Percentiles rank a stretch among this genome's conserved stretches.
phyloP scores from a whole-genome alignment of 2,888 invertebrate species.

The Drosophila limbata region DNA sequence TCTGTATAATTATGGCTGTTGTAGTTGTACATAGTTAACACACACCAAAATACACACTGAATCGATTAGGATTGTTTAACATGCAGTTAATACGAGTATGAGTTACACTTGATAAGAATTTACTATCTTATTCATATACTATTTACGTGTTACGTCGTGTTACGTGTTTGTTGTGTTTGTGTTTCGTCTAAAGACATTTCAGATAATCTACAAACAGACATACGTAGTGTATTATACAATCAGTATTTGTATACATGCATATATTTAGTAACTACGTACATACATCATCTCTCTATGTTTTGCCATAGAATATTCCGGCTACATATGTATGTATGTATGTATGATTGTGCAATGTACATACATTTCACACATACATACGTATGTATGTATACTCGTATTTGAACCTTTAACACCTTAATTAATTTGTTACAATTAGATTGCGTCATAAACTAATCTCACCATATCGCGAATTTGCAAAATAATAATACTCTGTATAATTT shows the following conservation, averaged over 20 bases:
- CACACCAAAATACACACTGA: conserved; percentile 67
- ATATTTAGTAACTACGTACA: conserved; percentile 6
- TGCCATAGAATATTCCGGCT: conserved; percentile 1
- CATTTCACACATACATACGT: conserved; percentile 10
- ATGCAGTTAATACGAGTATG: conserved; percentile 45
- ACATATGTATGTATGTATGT: conserved; percentile 22
- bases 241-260: neutral
- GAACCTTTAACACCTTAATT: conserved; percentile 57
- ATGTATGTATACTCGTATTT: conserved; percentile 32
- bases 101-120: conserved; percentile 42
- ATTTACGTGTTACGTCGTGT: conserved; percentile 29
- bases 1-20: too few relatives aligned
- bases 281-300: neutral
- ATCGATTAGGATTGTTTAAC: conserved; percentile 46
- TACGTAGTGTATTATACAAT: conserved; percentile 20
- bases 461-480: conserved; percentile 28
- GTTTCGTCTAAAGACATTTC: conserved; percentile 42
- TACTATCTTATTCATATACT: conserved; percentile 34
- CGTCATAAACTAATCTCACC: conserved; percentile 62
- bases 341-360: neutral
- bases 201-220: conserved; percentile 53
- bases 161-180: conserved; percentile 20
- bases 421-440: conserved; percentile 70
- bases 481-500: conserved; percentile 60
- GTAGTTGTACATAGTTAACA: conserved; percentile 59